These are phyloP conservation scores for Clinocottus analis DNA, from an alignment of 2,113 vertebrate genomes.

Conservation along the genomic window DNA sequence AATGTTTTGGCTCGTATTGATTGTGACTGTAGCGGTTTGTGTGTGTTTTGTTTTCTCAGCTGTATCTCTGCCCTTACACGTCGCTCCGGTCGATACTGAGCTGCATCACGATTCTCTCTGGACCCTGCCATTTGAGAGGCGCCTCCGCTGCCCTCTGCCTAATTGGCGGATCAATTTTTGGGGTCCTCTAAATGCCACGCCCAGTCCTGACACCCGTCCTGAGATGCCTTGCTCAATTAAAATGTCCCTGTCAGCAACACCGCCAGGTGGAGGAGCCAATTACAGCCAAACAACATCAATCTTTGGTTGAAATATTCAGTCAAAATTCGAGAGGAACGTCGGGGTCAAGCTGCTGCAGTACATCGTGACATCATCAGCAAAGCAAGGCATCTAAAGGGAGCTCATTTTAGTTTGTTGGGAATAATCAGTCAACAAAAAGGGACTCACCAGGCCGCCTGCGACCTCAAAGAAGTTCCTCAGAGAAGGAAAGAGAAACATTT, in stretches of 20 bases:
- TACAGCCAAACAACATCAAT: slow-evolving; percentile 16
- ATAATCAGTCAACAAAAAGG: background rate
- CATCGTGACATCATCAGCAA: background rate
- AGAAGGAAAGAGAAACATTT: background rate
- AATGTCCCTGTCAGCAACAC: slow-evolving; percentile 79
- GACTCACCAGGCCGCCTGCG: slow-evolving; percentile 78
- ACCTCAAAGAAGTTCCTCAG: slow-evolving; percentile 78
- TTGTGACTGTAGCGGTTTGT: background rate
- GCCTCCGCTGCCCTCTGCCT: slow-evolving; percentile 62
- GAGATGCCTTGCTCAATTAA: slow-evolving; percentile 75
- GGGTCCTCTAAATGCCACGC: slow-evolving; percentile 70
- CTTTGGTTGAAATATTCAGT: background rate
- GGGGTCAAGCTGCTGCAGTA: background rate
- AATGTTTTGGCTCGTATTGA: background rate
- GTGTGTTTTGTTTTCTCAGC: background rate
- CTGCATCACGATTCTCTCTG: slow-evolving; percentile 75
- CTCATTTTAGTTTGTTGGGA: background rate
- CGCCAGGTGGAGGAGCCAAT: slow-evolving; percentile 43
- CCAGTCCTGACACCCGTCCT: slow-evolving; percentile 76
- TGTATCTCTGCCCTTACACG: slow-evolving; percentile 69
- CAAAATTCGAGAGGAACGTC: background rate
- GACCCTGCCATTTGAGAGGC: slow-evolving; percentile 81
- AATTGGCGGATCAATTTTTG: slow-evolving; percentile 48
- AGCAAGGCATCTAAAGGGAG: background rate
- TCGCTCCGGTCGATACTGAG: slow-evolving; percentile 77